Base-by-base conservation (phyloP, 2,888 invertebrate species). In the Punctoribates punctum region DNA sequence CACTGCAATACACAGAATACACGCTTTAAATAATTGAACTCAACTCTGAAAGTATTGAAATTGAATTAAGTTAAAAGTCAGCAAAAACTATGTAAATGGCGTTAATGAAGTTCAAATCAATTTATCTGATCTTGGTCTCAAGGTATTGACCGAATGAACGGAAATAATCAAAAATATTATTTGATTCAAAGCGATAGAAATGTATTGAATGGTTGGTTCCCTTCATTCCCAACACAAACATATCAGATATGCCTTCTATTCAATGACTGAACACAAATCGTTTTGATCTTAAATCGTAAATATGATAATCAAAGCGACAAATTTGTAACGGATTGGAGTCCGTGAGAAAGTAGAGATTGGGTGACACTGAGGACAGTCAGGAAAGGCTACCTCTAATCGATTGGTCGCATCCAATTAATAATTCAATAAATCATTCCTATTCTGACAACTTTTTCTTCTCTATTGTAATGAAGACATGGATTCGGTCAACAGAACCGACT, bases 241-340 rank as follows among this genome's bases (percentile, higher is more conserved):
- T 5, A 62, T 27, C 20, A 62, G 38, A 65, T 34, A 38, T 65
- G 38, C 65, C 27, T 65, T 65, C 38, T 6, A 38, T 65, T 57
- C 8, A 57, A 57, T 29, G 5, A 4, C 13, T 62, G 17, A 27
- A 60, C 60, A 54, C 23, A 62, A 29, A 62, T 65, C 38, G 65
- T 38, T 65, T 38, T 65, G 25, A 65, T 65, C 65, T 65, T 38
- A 65, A 65, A 38, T 65, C 65, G 65, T 65, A 65, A 65, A 65
- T 65, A 65, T 65, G 65, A 65, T 65, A 65, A 65, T 65, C 34
- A 57, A 57, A 57, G 57, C 57, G 15, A 57, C 57, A n/a, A 57
- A 57, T 57, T 57, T 57, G 57, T 9, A 57, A 57, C 57, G 57
- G 57, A 57, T n/a, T 57, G 57, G 23, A 57, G 57, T 57, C 23